phyloP scores from a whole-genome alignment of 2,797 vertebrate genomes.

The Craterocephalus amniculus region DNA sequence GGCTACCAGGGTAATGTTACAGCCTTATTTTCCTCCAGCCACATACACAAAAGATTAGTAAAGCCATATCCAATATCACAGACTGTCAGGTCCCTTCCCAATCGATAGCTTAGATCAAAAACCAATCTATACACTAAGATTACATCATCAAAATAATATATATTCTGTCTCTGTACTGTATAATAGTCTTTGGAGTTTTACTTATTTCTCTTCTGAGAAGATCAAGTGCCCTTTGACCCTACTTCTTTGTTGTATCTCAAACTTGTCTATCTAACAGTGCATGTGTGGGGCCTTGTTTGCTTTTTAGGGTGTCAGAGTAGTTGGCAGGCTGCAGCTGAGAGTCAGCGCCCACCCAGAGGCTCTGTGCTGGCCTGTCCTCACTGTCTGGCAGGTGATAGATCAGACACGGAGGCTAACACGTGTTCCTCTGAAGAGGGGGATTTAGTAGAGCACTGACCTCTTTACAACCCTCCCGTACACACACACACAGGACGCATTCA shows the following conservation, averaged over 20 bases:
- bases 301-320: slow-evolving; percentile 56
- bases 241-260: slow-evolving; percentile 21
- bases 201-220: slow-evolving; percentile 7
- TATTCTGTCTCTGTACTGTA: slow-evolving; percentile 19
- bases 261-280: slow-evolving; percentile 29
- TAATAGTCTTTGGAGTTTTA: background rate
- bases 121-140: slow-evolving; percentile 69
- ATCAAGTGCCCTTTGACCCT: slow-evolving; percentile 16
- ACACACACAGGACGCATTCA: slow-evolving; percentile 43
- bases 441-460: slow-evolving; percentile 68
- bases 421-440: slow-evolving; percentile 72
- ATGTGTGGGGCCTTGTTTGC: slow-evolving; percentile 54
- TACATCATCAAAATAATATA: slow-evolving; percentile 72
- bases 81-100: slow-evolving; percentile 73
- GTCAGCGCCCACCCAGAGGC: slow-evolving; percentile 67
- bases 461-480: slow-evolving; percentile 49
- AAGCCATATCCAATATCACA: slow-evolving; percentile 81
- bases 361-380: slow-evolving; percentile 64
- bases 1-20: slow-evolving; percentile 73
- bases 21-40: slow-evolving; percentile 77
- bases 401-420: slow-evolving; percentile 71
- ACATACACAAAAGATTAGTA: slow-evolving; percentile 82
- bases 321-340: slow-evolving; percentile 52
- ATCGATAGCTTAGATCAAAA: slow-evolving; percentile 78
- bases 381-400: slow-evolving; percentile 79